Evolutionary conservation across 2,797 vertebrate species (phyloP).

Genomic region (Myotis daubentonii): DNA sequence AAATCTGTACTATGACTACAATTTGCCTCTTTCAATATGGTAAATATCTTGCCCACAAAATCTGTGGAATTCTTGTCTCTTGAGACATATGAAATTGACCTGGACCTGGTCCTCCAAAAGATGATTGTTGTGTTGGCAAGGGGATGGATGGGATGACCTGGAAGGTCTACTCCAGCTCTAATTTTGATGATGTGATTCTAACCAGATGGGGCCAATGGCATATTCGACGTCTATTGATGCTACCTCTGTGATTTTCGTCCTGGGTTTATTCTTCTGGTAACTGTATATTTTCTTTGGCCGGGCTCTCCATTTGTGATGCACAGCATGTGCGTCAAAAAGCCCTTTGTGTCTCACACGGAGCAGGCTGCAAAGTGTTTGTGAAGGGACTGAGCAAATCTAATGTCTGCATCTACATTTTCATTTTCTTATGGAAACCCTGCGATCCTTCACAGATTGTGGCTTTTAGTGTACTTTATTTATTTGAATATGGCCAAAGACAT

Average conservation of each 20-base stretch:
- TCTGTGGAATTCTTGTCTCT: constrained; percentile 66
- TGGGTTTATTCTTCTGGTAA: constrained; percentile 72
- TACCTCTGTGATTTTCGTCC: constrained; percentile 76
- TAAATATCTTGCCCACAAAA: constrained; percentile 63
- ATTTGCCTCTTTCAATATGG: constrained; percentile 58
- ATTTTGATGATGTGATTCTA: constrained; percentile 78
- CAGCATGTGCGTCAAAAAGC: constrained; percentile 70
- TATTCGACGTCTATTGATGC: constrained; percentile 65
- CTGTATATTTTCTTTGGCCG: constrained; percentile 82
- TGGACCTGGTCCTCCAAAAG: constrained; percentile 51
- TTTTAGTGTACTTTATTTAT: constrained; percentile 78
- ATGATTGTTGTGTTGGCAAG: constrained; percentile 58
- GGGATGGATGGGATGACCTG: constrained; percentile 63
- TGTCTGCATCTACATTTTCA: constrained; percentile 73
- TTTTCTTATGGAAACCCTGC: constrained; percentile 62
- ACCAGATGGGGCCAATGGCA: constrained; percentile 74
- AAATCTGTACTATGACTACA: constrained; percentile 17
- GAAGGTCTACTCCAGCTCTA: constrained; percentile 58
- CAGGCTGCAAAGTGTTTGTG: constrained; percentile 31
- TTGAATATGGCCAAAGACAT: constrained; percentile 75
- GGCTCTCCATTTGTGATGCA: constrained; percentile 71
- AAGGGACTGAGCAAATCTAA: constrained; percentile 61
- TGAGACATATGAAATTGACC: constrained; percentile 45
- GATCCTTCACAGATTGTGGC: constrained; percentile 69
- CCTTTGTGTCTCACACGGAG: constrained; percentile 66